phyloP scores from a whole-genome alignment of 2,797 vertebrate genomes.

The Sardinella longiceps region DNA sequence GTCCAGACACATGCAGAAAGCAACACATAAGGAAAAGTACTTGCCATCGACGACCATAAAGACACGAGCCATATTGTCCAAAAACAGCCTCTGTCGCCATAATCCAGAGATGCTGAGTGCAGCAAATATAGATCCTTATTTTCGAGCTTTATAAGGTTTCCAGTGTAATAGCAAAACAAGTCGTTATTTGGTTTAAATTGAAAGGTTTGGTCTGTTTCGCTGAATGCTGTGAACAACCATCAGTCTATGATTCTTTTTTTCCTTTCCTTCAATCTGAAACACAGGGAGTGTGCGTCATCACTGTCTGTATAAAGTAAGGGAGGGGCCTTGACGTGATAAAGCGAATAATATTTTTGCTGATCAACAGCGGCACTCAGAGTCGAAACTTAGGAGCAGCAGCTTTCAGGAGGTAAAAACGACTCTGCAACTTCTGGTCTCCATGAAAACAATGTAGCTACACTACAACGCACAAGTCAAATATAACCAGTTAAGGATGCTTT shows the following conservation, averaged over 20 bases:
- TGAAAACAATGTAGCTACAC: not conserved
- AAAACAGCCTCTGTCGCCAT: not conserved
- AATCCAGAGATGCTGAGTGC: not conserved
- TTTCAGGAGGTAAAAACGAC: not conserved
- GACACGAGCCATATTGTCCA: too few relatives aligned
- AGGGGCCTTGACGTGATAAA: not conserved
- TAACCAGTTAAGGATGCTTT: too few relatives aligned
- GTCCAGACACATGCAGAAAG: conserved; percentile 31
- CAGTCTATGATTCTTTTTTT: not conserved
- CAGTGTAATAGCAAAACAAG: not conserved
- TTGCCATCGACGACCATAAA: conserved; percentile 13
- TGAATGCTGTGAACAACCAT: not conserved
- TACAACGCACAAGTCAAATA: not conserved
- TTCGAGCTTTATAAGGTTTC: not conserved
- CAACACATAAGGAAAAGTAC: conserved; percentile 21
- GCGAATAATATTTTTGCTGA: not conserved
- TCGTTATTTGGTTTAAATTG: not conserved
- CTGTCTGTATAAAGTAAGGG: not conserved
- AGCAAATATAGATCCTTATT: not conserved
- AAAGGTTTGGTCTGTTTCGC: not conserved
- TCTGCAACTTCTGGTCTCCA: not conserved
- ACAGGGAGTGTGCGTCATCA: not conserved
- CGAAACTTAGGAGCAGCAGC: not conserved
- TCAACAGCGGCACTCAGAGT: conserved; percentile 7
- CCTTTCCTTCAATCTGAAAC: not conserved